phyloP scores from a whole-genome alignment of 2,888 invertebrate species.

The Meandrusa payeni region DNA sequence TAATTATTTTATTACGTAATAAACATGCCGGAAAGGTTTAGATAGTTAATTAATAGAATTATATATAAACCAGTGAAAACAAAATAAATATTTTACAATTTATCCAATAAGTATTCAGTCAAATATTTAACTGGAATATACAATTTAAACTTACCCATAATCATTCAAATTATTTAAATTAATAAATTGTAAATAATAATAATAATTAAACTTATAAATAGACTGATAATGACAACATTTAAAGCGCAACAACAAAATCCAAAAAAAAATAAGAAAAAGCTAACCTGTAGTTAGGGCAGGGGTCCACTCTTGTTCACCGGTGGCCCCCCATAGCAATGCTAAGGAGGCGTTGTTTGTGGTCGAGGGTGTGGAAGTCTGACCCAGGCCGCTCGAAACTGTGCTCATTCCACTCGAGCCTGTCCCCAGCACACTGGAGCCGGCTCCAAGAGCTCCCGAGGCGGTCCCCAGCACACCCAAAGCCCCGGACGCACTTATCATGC shows the following conservation, averaged over 20 bases:
- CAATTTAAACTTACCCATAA: too few species aligned
- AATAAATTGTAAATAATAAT: too few species aligned
- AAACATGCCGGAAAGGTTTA: too few species aligned
- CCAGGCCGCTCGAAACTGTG: conserved; percentile 29
- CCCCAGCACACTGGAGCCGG: conserved; percentile 12
- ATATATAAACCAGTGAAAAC: too few species aligned
- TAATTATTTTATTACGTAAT: too few species aligned
- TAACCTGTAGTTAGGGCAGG: conserved; percentile 96
- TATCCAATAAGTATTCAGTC: too few species aligned
- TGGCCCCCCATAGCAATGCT: conserved; percentile 94
- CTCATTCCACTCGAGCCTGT: conserved; percentile 17
- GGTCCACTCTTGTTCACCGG: conserved; percentile 98
- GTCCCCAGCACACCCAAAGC: conserved; percentile 33
- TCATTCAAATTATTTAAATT: too few species aligned
- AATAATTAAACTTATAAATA: background rate
- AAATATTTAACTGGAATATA: too few species aligned
- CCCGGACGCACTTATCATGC: conserved; percentile 66
- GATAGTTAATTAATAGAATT: too few species aligned
- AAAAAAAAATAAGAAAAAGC: conserved; percentile 22
- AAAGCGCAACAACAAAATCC: background rate
- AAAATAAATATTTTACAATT: too few species aligned
- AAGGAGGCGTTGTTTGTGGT: conserved; percentile 76
- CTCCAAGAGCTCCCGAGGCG: conserved; percentile 12
- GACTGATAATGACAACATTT: background rate
- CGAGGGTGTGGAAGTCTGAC: conserved; percentile 53